phyloP scores from a whole-genome alignment of 2,888 invertebrate species.

The Sycophila texana region DNA sequence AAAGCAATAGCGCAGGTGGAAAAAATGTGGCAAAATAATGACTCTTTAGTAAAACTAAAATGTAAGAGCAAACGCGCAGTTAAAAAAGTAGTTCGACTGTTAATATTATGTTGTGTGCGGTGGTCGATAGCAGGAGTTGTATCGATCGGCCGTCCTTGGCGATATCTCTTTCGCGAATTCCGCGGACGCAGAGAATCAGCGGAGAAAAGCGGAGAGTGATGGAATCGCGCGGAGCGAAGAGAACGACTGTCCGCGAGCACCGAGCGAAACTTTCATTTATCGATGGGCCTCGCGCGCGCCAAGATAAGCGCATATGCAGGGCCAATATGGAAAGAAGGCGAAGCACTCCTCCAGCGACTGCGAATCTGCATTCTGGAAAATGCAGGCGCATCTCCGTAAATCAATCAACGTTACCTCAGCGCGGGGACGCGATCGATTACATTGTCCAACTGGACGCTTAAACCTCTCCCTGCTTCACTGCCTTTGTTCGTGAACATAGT shows the following conservation, averaged over 20 bases:
- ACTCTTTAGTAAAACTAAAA: not conserved
- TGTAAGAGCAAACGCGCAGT: not conserved
- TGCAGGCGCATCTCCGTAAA: slow-evolving; percentile 47
- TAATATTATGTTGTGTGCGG: slow-evolving; percentile 3
- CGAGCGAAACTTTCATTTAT: slow-evolving; percentile 49
- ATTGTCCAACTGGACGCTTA: slow-evolving; percentile 13
- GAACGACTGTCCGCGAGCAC: slow-evolving; percentile 9
- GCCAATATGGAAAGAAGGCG: slow-evolving; percentile 47
- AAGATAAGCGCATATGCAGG: slow-evolving; percentile 33
- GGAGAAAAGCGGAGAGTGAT: slow-evolving; percentile 14
- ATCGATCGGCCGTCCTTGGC: slow-evolving; percentile 42
- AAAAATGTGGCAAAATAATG: no score
- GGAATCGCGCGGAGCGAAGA: slow-evolving; percentile 20
- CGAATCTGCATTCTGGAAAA: slow-evolving; percentile 53
- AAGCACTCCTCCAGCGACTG: not conserved
- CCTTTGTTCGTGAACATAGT: not conserved
- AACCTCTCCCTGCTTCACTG: not conserved
- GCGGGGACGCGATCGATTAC: slow-evolving; percentile 48
- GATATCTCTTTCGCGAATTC: slow-evolving; percentile 35
- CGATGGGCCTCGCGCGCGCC: slow-evolving; percentile 40
- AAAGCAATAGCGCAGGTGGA: no score
- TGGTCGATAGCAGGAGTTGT: not conserved
- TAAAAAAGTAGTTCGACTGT: not conserved
- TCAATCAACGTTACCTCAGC: slow-evolving; percentile 45
- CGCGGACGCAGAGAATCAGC: not conserved